Evolutionary conservation across 2,113 vertebrate genomes (phyloP), one percentile per base, ranked within the genome.

Genomic region (Anthoscopus minutus): DNA sequence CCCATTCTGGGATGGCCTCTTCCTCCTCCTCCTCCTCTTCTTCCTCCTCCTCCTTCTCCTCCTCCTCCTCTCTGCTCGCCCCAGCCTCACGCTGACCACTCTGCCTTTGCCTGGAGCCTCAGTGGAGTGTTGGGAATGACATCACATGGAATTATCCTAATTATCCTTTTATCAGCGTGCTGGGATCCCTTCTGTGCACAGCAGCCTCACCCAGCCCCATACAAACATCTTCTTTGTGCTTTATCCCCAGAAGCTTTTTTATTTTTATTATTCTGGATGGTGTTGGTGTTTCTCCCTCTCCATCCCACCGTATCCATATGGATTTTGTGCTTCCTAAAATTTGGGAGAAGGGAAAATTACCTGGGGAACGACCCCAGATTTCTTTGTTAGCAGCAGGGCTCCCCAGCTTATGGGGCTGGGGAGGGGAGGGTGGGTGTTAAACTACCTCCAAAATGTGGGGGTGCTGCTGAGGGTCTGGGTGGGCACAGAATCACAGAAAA

Each of bases 241-340:
- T 58, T 10, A 15, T 7, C 40, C 60, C n/a, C 35, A 0, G 22
- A 22, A 50, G 30, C 1, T n/a, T 42, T 31, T 42, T 8, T 11
- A 4, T 47, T 21, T 24, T 13, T 23, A 9, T 6, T 15, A 6
- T 35, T 9, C 31, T 44, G 31, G 25, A 18, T 78, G 45, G 44
- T 45, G 79, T 25, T 77, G 84, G 51, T 21, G 13, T 24, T 56
- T 54, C n/a, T 78, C 61, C 42, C 42, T 70, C 60, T 69, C 60
- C 51, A 58, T 15, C 87, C 54, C 7, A 3, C 28, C 0, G 0
- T 1, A 7, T 31, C 35, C 28, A 0, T 5, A 2, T 8, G 62
- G 71, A 38, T 71, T 94, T 79, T n/a, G 31, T 5, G 53, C 24
- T 88, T 80, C 92, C 69, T 22, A 42, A 77, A 23, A 72, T 58